Percentiles rank a stretch among this genome's conserved stretches.
Conservation (phyloP, 1,140 invertebrate species). For the Macrocentrus cingulum region DNA sequence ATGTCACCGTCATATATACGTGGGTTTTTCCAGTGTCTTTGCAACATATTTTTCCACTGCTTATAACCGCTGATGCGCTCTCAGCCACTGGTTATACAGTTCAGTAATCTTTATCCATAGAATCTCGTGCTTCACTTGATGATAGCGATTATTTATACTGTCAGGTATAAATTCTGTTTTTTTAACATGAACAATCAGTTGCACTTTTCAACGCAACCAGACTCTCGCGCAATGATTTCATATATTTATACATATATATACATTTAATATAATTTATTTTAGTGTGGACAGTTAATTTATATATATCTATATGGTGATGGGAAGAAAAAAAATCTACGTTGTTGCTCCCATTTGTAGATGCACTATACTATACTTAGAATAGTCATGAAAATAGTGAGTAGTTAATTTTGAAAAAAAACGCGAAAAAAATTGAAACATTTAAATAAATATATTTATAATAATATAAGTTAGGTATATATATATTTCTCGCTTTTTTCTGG, state of each 20-base stretch:
- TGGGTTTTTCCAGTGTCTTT: too few relatives aligned
- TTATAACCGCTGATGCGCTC: too few relatives aligned
- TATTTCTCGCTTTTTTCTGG: too few relatives aligned
- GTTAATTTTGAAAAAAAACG: slow-evolving; percentile 28
- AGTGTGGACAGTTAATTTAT: neutral
- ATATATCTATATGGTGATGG: neutral
- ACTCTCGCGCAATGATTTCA: neutral
- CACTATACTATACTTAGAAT: slow-evolving; percentile 48
- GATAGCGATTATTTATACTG: neutral
- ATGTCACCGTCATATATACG: too few relatives aligned
- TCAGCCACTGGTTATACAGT: too few relatives aligned
- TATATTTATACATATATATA: neutral
- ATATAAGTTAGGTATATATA: neutral
- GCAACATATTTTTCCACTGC: too few relatives aligned
- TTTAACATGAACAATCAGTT: slow-evolving; percentile 23
- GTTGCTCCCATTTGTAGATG: slow-evolving; percentile 57
- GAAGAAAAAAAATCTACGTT: slow-evolving; percentile 37
- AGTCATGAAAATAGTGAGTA: slow-evolving; percentile 43
- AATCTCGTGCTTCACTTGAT: slow-evolving; percentile 3
- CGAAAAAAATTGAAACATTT: neutral
- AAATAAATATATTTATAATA: slow-evolving; percentile 42
- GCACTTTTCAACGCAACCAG: slow-evolving; percentile 2
- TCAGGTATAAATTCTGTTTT: neutral
- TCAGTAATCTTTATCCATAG: too few relatives aligned
- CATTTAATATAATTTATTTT: neutral